Base-by-base conservation (phyloP, 2,797 vertebrate species). In the Melanotaenia maccullochi region DNA sequence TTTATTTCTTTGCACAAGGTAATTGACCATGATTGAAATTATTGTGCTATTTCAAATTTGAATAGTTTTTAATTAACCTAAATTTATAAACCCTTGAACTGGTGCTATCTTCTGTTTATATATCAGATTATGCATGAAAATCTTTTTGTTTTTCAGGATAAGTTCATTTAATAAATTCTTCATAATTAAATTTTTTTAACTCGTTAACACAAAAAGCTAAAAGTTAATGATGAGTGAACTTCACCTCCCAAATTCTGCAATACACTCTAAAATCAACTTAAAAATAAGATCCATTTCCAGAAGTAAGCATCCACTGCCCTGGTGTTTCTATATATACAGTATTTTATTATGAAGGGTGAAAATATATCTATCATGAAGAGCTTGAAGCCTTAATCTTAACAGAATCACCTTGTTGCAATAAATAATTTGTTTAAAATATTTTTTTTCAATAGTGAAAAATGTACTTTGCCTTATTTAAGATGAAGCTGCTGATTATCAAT, bases 401-500 rank as follows among this genome's bases (percentile, higher is more conserved):
- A 47, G 18, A 2, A 47, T 47, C 6, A 47, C 18, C 42, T 47
- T 20, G 7, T 47, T 47, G 18, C 42, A 47, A 47, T 7, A 20
- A 47, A 47, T 47, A 47, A 47, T 47, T 7, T 47, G 42, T 6
- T 47, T 28, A 3, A 28, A 28, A 9, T 16, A 9, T 1, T 51
- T 51, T 51, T 9, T 28, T 38, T 3, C 3, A 13, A 54, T 13
- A 28, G 38, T 56, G 3, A 63, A 57, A 33, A 20, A 47, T 16
- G 18, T 36, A 35, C 9, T 76, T 49, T 40, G 25, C 51, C 68
- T 60, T 8, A 5, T 25, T 7, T n/a, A 9, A 24, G 2, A 33
- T 36, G 28, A 64, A 64, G 9, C 42, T n/a, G 24, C 51, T 62
- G 55, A 73, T 49, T 14, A 79, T 66, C 14, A 71, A 4, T 61